A percentile compares a stretch with the other conserved stretches of the same genome.
Evolutionary conservation across 2,888 invertebrate genomes (phyloP).

Genomic region (Panzeria rudis): DNA sequence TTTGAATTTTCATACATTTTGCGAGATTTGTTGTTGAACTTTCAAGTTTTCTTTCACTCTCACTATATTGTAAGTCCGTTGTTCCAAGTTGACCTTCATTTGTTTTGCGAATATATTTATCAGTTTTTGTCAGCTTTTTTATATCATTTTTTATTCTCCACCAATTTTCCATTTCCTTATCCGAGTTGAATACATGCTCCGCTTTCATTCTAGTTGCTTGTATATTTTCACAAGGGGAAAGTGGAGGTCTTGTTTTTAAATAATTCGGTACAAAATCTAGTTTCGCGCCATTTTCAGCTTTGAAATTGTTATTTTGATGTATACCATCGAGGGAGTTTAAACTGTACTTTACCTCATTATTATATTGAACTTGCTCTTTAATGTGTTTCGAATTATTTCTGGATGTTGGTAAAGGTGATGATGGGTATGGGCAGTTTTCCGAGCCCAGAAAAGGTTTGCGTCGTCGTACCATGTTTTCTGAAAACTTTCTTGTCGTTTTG

Average conservation of each 20-base stretch:
- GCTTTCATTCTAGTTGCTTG: neutral
- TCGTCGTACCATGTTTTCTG: conserved; percentile 5
- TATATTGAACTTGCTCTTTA: neutral
- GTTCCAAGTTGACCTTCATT: neutral
- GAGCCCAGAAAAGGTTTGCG: conserved; percentile 15
- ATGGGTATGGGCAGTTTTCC: neutral
- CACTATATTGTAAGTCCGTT: too few relatives aligned
- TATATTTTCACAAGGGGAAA: neutral
- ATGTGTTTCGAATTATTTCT: neutral
- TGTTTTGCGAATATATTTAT: neutral
- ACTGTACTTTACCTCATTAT: neutral
- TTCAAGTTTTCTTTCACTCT: neutral
- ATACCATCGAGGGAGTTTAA: neutral
- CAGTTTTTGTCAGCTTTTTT: neutral
- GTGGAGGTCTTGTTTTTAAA: neutral
- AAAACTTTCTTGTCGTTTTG: conserved; percentile 24
- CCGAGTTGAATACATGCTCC: neutral
- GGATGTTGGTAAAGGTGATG: neutral
- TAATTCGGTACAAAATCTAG: neutral
- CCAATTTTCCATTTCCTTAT: neutral
- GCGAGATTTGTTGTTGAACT: neutral
- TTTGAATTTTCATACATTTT: neutral
- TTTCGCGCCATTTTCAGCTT: neutral
- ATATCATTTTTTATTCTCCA: neutral
- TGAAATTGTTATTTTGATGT: neutral